phyloP scores from a whole-genome alignment of 2,113 vertebrate species.

The Dryoscopus gambensis region DNA sequence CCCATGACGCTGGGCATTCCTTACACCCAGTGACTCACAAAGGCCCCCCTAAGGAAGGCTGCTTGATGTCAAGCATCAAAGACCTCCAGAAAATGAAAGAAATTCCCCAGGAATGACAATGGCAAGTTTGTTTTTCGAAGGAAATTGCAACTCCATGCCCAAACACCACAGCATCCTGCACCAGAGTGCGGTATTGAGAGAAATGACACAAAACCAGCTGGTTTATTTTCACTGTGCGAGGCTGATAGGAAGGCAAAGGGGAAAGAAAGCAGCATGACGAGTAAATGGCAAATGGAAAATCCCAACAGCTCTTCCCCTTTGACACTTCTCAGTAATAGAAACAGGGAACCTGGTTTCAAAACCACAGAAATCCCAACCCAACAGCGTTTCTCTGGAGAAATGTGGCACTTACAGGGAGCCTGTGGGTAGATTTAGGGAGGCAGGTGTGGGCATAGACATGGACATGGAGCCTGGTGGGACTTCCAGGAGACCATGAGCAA shows the following conservation, averaged over 20 bases:
- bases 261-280: not conserved
- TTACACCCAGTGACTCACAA: not conserved
- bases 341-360: conserved; percentile 33
- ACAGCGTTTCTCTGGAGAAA: not conserved
- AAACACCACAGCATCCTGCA: not conserved
- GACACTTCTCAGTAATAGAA: not conserved
- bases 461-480: not conserved
- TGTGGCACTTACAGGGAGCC: not conserved
- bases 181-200: not conserved
- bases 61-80: conserved; percentile 21
- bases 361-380: not conserved
- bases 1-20: fast-evolving
- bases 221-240: not conserved
- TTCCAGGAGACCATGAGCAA: not conserved
- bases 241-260: not conserved
- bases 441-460: not conserved
- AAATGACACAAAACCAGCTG: not conserved
- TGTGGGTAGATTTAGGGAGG: not conserved
- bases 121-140: not conserved
- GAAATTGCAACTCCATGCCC: not conserved
- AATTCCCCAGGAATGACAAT: not conserved
- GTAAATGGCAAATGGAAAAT: conserved; percentile 37
- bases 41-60: not conserved
- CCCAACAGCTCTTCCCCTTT: conserved; percentile 32
- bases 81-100: not conserved